Evolutionary conservation across 2,888 invertebrate genomes (phyloP).

Genomic region (Andrena flavipes): DNA sequence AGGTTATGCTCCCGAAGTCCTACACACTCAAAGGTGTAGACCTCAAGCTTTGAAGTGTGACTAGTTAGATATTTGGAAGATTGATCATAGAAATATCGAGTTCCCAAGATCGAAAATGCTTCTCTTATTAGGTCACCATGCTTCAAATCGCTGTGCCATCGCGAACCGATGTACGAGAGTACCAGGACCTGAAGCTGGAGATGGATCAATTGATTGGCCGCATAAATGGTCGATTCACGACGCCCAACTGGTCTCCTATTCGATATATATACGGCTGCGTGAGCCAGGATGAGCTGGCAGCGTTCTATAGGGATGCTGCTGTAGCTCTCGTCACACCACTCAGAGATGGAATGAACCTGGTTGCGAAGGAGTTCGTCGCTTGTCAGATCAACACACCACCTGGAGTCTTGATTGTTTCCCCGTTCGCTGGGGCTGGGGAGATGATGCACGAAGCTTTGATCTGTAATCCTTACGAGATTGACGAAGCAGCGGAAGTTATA

Average conservation of each 20-base stretch:
- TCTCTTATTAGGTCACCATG: constrained; percentile 86
- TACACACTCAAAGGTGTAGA: too few species aligned
- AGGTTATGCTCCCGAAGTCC: too few species aligned
- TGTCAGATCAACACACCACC: constrained; percentile 95
- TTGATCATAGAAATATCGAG: too few species aligned
- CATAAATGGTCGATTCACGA: constrained; percentile 95
- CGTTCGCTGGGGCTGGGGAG: constrained; percentile 96
- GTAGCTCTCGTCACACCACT: constrained; percentile 95
- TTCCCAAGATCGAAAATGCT: neutral
- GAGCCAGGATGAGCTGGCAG: constrained; percentile 93
- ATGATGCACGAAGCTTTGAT: constrained; percentile 97
- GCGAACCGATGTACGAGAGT: constrained; percentile 95
- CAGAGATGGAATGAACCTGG: constrained; percentile 96
- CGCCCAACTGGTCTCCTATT: constrained; percentile 97
- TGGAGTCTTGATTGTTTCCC: constrained; percentile 94
- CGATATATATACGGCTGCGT: constrained; percentile 95
- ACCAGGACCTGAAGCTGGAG: constrained; percentile 95
- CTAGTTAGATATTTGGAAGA: too few species aligned
- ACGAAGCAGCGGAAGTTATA: constrained; percentile 94
- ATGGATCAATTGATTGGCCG: constrained; percentile 95
- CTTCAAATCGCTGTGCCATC: constrained; percentile 96
- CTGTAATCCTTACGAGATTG: constrained; percentile 95
- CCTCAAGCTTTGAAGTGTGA: too few species aligned
- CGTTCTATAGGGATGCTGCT: constrained; percentile 94
- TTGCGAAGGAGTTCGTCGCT: constrained; percentile 96